Evolutionary conservation across 2,113 vertebrate genomes (phyloP).

Genomic region (Bufo gargarizans): DNA sequence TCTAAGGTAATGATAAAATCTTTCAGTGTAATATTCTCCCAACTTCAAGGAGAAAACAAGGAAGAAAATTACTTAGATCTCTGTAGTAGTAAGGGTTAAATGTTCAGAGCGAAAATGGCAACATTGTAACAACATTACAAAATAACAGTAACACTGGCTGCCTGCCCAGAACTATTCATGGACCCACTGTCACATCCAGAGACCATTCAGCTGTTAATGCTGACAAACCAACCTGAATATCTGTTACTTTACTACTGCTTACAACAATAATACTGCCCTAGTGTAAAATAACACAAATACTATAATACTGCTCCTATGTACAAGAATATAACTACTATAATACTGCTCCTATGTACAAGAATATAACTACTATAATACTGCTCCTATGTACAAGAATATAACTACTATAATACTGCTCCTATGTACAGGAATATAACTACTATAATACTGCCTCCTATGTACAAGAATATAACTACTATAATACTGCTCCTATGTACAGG

Average conservation of each 20-base stretch:
- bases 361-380: slow-evolving; percentile 5
- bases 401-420: too few relatives aligned
- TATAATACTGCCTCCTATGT: neutral
- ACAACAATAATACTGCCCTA: neutral
- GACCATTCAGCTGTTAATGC: neutral
- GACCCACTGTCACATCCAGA: neutral
- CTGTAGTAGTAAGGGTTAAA: neutral
- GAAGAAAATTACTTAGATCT: neutral
- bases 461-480: slow-evolving; percentile 9
- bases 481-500: neutral
- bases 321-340: slow-evolving; percentile 1
- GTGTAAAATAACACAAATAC: neutral
- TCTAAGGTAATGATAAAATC: neutral
- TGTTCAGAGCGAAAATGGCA: neutral
- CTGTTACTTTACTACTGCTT: neutral
- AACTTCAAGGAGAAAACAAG: neutral
- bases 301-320: neutral
- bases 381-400: neutral
- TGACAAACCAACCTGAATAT: neutral
- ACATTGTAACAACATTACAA: neutral
- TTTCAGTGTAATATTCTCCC: neutral
- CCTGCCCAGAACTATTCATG: neutral
- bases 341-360: neutral
- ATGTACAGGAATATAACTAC: neutral
- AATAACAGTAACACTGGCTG: neutral